phyloP scores from a whole-genome alignment of 30 jellyfish, hydroid and myxozoan species.

The Euphysa ruthae region DNA sequence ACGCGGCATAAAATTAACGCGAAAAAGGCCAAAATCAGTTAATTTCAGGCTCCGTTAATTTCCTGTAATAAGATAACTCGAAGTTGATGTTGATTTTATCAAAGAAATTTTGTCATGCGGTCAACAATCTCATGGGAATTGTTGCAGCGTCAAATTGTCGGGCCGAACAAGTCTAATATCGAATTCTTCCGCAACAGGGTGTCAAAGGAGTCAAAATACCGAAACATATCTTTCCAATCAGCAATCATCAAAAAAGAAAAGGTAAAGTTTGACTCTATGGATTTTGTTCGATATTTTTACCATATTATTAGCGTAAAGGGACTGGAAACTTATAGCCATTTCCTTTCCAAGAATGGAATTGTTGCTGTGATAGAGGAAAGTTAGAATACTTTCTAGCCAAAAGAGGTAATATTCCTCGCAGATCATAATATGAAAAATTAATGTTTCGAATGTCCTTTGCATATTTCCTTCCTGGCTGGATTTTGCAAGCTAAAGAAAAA shows the following conservation, averaged over 20 bases:
- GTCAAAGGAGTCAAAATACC: neutral
- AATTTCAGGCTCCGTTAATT: too few species aligned
- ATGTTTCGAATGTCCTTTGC: constrained; percentile 16
- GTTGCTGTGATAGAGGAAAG: constrained; percentile 26
- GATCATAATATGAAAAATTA: constrained; percentile 7
- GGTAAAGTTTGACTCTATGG: constrained; percentile 9
- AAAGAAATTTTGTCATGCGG: neutral
- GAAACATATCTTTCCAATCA: neutral
- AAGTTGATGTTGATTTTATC: constrained; percentile 19
- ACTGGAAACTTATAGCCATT: neutral
- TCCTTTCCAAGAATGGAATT: constrained; percentile 3
- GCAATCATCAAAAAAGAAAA: neutral
- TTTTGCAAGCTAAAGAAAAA: neutral
- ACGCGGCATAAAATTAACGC: too few species aligned
- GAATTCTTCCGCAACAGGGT: neutral
- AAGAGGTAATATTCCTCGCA: neutral
- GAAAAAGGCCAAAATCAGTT: too few species aligned
- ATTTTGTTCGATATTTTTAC: constrained; percentile 16
- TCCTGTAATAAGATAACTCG: too few species aligned
- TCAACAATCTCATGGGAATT: constrained; percentile 5
- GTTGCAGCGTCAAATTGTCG: constrained; percentile 14
- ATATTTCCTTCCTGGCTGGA: constrained; percentile 29
- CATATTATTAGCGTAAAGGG: constrained; percentile 8
- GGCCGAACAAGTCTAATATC: neutral
- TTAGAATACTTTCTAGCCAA: constrained; percentile 21